Evolutionary conservation across 1,140 invertebrate species (phyloP).

Genomic region (Bicyclus anynana): DNA sequence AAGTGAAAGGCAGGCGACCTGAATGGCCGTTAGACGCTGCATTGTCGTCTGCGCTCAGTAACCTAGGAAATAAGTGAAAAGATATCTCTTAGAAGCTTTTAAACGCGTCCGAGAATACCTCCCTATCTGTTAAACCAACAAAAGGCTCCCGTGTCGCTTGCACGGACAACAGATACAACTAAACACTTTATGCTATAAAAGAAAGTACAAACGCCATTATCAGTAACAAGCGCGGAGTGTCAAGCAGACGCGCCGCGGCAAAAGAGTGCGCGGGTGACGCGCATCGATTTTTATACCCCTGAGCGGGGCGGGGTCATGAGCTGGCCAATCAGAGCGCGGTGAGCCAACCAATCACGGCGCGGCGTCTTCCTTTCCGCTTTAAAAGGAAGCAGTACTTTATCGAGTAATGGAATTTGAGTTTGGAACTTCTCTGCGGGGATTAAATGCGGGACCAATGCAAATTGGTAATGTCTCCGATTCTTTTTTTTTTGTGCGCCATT

Average conservation of each 20-base stretch:
- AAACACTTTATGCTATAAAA: constrained; percentile 71
- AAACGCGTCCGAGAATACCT: constrained; percentile 57
- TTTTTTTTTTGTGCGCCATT: constrained; percentile 47
- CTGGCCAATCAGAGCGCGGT: constrained; percentile 64
- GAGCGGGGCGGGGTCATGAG: constrained; percentile 62
- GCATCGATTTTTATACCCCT: constrained; percentile 74
- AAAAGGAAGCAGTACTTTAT: constrained; percentile 56
- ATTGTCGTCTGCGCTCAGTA: constrained; percentile 37
- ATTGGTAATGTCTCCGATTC: constrained; percentile 47
- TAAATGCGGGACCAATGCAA: constrained; percentile 59
- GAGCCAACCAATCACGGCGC: constrained; percentile 65
- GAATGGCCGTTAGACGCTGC: constrained; percentile 40
- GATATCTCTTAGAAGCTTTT: constrained; percentile 54
- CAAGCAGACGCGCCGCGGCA: constrained; percentile 51
- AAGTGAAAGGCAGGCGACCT: constrained; percentile 36
- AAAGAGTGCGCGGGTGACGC: constrained; percentile 51
- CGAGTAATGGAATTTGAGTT: constrained; percentile 74
- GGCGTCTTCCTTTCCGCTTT: constrained; percentile 62
- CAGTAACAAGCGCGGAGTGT: constrained; percentile 67
- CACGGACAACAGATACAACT: constrained; percentile 67
- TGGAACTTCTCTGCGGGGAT: constrained; percentile 58
- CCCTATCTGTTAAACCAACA: constrained; percentile 55
- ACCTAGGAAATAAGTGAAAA: constrained; percentile 58
- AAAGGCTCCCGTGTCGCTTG: constrained; percentile 61
- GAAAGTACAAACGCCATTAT: constrained; percentile 70